Percentiles rank a stretch among this genome's conserved stretches.
These are phyloP conservation scores for Lamellibrachia luymesi DNA, from an alignment of 1,140 invertebrate genomes.

Conservation along the genomic window DNA sequence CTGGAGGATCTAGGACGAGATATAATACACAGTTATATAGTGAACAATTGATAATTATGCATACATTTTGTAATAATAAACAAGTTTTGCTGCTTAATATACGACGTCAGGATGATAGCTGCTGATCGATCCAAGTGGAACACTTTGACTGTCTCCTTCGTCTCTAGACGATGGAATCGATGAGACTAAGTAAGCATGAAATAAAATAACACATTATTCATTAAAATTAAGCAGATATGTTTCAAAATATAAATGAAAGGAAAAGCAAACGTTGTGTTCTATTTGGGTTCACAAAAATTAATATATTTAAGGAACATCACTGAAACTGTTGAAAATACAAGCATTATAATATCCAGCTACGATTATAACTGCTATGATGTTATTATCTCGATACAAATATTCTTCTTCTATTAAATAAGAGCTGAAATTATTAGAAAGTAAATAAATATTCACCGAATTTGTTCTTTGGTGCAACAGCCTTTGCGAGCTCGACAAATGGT, in stretches of 20 bases:
- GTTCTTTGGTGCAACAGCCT: slow-evolving; percentile 85
- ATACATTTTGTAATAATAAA: not conserved
- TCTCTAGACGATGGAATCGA: too few relatives aligned
- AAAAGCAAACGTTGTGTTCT: not conserved
- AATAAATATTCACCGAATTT: slow-evolving; percentile 77
- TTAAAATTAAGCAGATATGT: not conserved
- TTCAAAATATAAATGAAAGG: not conserved
- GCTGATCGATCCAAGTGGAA: too few relatives aligned
- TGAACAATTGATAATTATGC: slow-evolving; percentile 12
- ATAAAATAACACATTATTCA: not conserved
- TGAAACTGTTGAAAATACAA: not conserved
- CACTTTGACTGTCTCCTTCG: too few relatives aligned
- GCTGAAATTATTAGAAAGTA: not conserved
- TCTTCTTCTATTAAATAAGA: not conserved
- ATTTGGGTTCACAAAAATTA: not conserved
- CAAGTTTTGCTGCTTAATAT: not conserved
- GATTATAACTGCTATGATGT: too few relatives aligned
- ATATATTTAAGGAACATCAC: not conserved
- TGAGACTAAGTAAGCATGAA: too few relatives aligned
- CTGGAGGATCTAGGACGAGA: slow-evolving; percentile 71
- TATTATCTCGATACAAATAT: not conserved
- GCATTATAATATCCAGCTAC: not conserved
- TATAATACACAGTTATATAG: slow-evolving; percentile 7
- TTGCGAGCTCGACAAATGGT: slow-evolving; percentile 75
- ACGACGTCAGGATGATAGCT: too few relatives aligned